These are phyloP conservation scores for Naja naja DNA, from an alignment of 2,113 vertebrate genomes.

Conservation along the genomic window DNA sequence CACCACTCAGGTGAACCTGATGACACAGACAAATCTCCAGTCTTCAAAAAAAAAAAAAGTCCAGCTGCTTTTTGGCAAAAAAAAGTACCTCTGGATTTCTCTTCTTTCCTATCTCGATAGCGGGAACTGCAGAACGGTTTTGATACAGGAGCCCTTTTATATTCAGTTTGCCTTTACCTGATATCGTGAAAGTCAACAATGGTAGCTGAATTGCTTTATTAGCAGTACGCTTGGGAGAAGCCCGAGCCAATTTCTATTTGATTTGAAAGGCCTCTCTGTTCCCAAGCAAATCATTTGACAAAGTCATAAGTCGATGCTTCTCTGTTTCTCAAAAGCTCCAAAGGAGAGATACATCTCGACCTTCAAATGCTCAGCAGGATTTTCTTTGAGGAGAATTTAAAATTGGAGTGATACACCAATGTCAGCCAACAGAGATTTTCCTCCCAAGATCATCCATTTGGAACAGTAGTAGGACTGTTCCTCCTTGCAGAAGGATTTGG, in stretches of 20 bases:
- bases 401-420: slow-evolving; percentile 11
- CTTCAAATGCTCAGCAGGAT: background rate
- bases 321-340: background rate
- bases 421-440: background rate
- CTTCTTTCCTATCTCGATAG: background rate
- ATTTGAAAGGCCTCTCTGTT: slow-evolving; percentile 14
- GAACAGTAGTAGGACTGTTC: slow-evolving; percentile 1
- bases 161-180: background rate
- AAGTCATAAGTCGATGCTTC: slow-evolving; percentile 4
- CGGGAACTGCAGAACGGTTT: background rate
- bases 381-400: background rate
- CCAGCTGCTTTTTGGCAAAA: too few species aligned
- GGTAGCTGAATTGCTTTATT: background rate
- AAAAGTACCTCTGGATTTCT: too few species aligned
- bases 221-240: slow-evolving; percentile 4
- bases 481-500: background rate
- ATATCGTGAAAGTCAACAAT: background rate
- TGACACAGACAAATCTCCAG: too few species aligned
- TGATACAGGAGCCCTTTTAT: background rate
- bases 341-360: background rate
- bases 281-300: slow-evolving; percentile 11
- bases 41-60: too few species aligned
- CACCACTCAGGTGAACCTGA: too few species aligned
- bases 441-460: background rate
- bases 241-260: slow-evolving; percentile 12